Base-by-base conservation (phyloP, 2,113 vertebrate species). In the Semnopithecus entellus region DNA sequence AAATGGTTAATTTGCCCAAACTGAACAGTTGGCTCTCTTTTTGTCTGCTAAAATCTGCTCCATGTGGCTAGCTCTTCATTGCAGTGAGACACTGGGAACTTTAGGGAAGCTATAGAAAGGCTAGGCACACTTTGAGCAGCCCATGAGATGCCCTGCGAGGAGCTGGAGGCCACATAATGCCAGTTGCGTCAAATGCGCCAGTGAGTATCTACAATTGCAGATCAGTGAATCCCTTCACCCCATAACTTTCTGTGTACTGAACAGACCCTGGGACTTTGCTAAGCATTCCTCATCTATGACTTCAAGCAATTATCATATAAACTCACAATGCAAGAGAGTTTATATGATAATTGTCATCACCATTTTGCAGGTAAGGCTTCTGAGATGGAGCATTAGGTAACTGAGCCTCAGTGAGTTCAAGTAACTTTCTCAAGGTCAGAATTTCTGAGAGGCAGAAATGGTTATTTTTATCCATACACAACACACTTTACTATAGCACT, bases 1-100 rank as follows among this genome's bases (percentile, higher is more conserved):
- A 78, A 97, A 72, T 18, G 38, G 88, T 87, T 92, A 45, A 55
- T 73, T 57, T 89, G 78, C 32, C 23, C 45, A 66, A 94, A 89
- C 35, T 48, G 30, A 75, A 20, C 52, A 38, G 18, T 16, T 59
- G 32, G 14, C 52, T 66, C 25, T 45, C 40, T 38, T 38, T 81
- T 50, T 73, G 18, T 23, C 91, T 76, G 73, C 75, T 61, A 80
- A 88, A 72, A 16, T 55, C 82, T 84, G 64, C 18, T 6, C 17
- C 48, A 48, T 18, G 35, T 73, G 75, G 32, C 43, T 73, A 64
- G 68, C n/a, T 81, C 89, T 83, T 66, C 64, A 83, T 78, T 87
- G 52, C 4, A 22, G 52, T 27, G n/a, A 78, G 85, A 78, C 32
- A 38, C 16, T 32, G 13, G 45, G 38, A 40, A 68, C 17, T 18